These are phyloP conservation scores for Turritopsis rubra DNA, from an alignment of 30 jellyfish, hydroid and myxozoan species.

Conservation along the genomic window DNA sequence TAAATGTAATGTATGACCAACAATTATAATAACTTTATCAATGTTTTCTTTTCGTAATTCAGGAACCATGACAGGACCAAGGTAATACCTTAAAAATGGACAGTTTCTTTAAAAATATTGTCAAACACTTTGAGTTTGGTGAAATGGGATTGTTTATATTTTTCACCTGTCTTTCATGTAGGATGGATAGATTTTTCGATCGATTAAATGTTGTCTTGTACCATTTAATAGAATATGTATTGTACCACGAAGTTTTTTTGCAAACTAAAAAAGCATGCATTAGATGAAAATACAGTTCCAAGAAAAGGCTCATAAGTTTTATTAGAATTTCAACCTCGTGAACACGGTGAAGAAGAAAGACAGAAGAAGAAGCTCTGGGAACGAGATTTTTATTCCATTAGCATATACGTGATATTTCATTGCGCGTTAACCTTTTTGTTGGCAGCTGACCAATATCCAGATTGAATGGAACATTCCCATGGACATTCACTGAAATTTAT, in stretches of 20 bases:
- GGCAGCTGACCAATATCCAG: conserved; percentile 98
- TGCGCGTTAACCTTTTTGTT: conserved; percentile 49
- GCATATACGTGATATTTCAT: background rate
- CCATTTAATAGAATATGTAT: conserved; percentile 84
- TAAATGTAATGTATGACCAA: conserved; percentile 79
- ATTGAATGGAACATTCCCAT: conserved; percentile 93
- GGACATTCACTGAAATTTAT: conserved; percentile 79
- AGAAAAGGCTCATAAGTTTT: no score
- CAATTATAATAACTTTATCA: conserved; percentile 57
- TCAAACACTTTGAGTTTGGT: background rate
- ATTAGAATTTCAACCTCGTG: no score
- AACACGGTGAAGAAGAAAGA: background rate
- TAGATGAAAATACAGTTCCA: no score
- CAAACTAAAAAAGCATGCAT: conserved; percentile 44
- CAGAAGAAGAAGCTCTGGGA: background rate
- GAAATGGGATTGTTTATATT: background rate
- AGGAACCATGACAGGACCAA: conserved; percentile 95
- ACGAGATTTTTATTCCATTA: background rate
- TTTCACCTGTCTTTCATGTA: conserved; percentile 94
- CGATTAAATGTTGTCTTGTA: conserved; percentile 74
- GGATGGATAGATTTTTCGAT: conserved; percentile 80
- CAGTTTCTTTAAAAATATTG: background rate
- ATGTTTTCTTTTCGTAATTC: conserved; percentile 48
- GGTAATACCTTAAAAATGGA: conserved; percentile 75
- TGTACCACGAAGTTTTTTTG: conserved; percentile 66